Evolutionary conservation across 2,113 vertebrate genomes (phyloP).

Genomic region (Trichomycterus rosablanca): DNA sequence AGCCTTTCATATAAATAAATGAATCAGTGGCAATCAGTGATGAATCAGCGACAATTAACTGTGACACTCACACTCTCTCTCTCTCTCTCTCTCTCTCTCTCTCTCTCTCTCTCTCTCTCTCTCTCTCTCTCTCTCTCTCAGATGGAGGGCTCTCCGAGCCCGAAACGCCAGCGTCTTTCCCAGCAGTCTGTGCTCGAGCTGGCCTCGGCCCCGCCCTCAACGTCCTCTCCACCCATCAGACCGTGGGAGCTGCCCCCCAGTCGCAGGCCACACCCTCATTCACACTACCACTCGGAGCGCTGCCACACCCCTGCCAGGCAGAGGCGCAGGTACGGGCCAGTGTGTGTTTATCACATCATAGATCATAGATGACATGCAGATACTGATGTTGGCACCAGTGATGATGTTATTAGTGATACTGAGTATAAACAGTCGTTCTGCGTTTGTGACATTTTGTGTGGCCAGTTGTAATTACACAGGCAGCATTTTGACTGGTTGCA

Average conservation of each 20-base stretch:
- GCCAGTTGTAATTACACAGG: too few relatives aligned
- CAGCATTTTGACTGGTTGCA: too few relatives aligned
- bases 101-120: too few relatives aligned
- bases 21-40: too few relatives aligned
- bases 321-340: conserved; percentile 78
- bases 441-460: too few relatives aligned
- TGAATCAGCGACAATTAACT: too few relatives aligned
- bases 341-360: background rate
- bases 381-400: too few relatives aligned
- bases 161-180: conserved; percentile 92
- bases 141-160: conserved; percentile 94
- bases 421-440: too few relatives aligned
- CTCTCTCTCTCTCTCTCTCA: too few relatives aligned
- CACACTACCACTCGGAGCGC: conserved; percentile 88
- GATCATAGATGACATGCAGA: background rate
- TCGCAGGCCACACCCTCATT: conserved; percentile 83
- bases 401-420: background rate
- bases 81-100: too few relatives aligned
- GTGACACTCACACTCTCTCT: too few relatives aligned
- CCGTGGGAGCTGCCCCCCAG: conserved; percentile 95
- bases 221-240: conserved; percentile 91
- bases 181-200: conserved; percentile 87
- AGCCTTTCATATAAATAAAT: too few relatives aligned
- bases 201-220: conserved; percentile 79
- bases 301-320: conserved; percentile 91